Evolutionary conservation across 1,140 invertebrate genomes (phyloP), one percentile per base, ranked within the genome.

Genomic region (Microvelia longipes): DNA sequence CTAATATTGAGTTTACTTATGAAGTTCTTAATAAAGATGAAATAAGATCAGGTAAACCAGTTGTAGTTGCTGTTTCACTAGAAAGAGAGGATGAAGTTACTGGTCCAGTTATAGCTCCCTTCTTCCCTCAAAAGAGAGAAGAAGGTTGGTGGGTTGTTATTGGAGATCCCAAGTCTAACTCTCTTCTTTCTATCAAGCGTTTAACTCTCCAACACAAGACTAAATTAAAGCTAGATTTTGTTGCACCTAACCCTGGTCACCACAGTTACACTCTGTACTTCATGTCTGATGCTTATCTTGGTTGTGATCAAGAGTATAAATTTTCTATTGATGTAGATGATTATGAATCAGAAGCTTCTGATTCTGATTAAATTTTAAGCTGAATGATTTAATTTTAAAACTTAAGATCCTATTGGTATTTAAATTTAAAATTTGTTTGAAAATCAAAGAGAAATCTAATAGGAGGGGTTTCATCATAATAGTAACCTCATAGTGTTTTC

Each of bases 141-240:
- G 97, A 99, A 83, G 95, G 96, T 60, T 99, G 98, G 97, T 99
- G 98, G 96, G 91, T 99, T 2, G 96, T 99, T 24, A 95, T 99
- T 76, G 96, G 97, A 0, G 96, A 98, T 80, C 91, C 94, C 0
- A 94, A 93, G 77, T 86, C 85, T 1, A 99, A 99, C 81, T 94
- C 93, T 0, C 80, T 99, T 19, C 83, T 98, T 0, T 98, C 94
- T 1, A 99, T 99, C 77, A 99, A 99, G 79, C 85, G 97, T 25
- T 81, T 98, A 24, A 96, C 93, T 0, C 82, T 98, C 0, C 94
- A 96, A 74, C 91, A 96, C 76, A 95, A 92, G 75, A 94, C 95
- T 0, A 93, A 92, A 77, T 89, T 98, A 0, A 95, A 95, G 73
- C 81, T 99, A 60, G 95, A 98, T 79, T 98, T 98, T 83, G 89